phyloP scores from a whole-genome alignment of 2,113 vertebrate genomes.

The Phrynosoma platyrhinos region DNA sequence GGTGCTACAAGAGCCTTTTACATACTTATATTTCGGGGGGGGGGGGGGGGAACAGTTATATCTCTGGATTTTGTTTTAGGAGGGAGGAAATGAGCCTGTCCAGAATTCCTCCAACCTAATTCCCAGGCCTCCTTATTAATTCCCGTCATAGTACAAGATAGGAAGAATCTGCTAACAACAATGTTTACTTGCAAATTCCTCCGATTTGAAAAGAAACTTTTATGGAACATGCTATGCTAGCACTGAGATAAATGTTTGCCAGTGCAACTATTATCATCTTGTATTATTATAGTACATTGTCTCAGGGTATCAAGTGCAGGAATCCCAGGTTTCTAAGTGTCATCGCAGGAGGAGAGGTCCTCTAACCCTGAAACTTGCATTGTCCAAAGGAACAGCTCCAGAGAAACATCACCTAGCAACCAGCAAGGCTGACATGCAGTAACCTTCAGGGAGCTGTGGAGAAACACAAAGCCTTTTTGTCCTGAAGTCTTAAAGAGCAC shows the following conservation, averaged over 20 bases:
- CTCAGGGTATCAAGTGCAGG: background rate
- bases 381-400: conserved; percentile 78
- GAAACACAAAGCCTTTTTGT: conserved; percentile 76
- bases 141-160: background rate
- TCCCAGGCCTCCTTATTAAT: background rate
- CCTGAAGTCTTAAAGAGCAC: conserved; percentile 45
- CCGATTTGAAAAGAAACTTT: background rate
- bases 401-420: conserved; percentile 84
- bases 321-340: conserved; percentile 8
- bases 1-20: too few species aligned
- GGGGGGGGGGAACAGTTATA: background rate
- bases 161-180: background rate
- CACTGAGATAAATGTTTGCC: background rate
- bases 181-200: background rate
- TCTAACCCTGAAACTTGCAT: conserved; percentile 69
- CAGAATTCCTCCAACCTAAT: too few species aligned
- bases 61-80: background rate
- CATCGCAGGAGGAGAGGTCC: background rate
- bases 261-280: background rate
- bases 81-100: too few species aligned
- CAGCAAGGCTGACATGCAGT: conserved; percentile 62
- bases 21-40: background rate
- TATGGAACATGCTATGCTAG: fast-evolving
- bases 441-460: conserved; percentile 74
- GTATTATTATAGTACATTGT: conserved; percentile 7